Evolutionary conservation across 2,113 vertebrate genomes (phyloP), one percentile per base, ranked within the genome.

Genomic region (Lontra canadensis): DNA sequence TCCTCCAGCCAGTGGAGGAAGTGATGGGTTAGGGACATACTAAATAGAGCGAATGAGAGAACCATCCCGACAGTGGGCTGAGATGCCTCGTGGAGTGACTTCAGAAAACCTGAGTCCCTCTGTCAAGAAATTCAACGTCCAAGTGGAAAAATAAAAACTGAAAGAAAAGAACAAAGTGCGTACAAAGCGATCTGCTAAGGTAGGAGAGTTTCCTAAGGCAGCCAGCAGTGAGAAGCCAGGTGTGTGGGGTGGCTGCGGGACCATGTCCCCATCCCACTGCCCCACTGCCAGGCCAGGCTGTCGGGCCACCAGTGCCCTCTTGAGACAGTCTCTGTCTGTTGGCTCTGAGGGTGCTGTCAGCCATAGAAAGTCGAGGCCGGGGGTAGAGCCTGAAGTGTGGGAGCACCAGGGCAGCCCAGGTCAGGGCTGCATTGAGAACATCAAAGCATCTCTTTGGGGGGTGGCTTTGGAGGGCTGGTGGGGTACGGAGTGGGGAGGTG

Each of bases 221-320:
- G 97, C 98, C 97, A 98, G 97, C 98, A 99, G 98, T 98, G 99
- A 99, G 98, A 98, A 99, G 98, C 98, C 99, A 98, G 99, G 99
- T 98, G 98, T 98, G 98, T 73, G 98, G 98, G 98, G 98, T 96
- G 98, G 79, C 91, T 79, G 63, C 98, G 91, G 98, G 98, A 98
- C 98, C 98, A 98, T 98, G 98, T 99, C 98, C 99, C 98, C 98
- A 99, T 99, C 99, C 99, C 99, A 98, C 98, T 98, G 98, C 98
- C 98, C 98, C 98, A 98, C 59, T 98, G 98, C 98, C 99, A 98
- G 99, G 85, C 61, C 42, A 78, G 78, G 98, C 98, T 98, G 98
- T 95, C 81, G 99, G 99, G 99, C 99, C 99, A 98, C 99, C 99
- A 98, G 99, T 99, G 99, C 99, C 99, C 97, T 92, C 80, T 73